phyloP scores from a whole-genome alignment of 1,140 invertebrate species.

The Phthorimaea operculella region DNA sequence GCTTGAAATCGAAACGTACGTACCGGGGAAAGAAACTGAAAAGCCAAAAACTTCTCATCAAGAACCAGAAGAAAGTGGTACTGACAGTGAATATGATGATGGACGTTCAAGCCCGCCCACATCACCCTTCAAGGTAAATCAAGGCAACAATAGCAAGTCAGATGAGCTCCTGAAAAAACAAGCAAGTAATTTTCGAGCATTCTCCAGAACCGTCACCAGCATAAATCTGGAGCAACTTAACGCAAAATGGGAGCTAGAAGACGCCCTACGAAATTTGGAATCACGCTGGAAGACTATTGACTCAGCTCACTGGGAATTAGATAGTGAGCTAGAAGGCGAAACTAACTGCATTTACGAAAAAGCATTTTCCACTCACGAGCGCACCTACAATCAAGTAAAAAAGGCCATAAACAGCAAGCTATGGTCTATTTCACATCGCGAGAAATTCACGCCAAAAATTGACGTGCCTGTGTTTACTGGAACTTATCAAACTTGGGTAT shows the following conservation, averaged over 20 bases:
- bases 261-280: not conserved
- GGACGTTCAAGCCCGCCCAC: too few species aligned
- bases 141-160: not conserved
- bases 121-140: too few species aligned
- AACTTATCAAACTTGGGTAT: not conserved
- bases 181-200: not conserved
- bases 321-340: not conserved
- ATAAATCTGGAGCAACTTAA: not conserved
- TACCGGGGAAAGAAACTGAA: too few species aligned
- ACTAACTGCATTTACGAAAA: not conserved
- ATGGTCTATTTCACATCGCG: not conserved
- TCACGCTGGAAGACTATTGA: not conserved
- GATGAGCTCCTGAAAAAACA: not conserved
- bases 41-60: too few species aligned
- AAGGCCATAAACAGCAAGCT: not conserved
- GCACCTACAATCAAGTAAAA: not conserved
- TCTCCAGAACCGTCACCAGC: not conserved
- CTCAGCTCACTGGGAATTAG: not conserved
- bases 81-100: too few species aligned
- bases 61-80: too few species aligned
- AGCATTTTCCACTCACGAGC: not conserved
- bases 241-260: not conserved
- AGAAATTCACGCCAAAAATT: not conserved
- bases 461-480: not conserved
- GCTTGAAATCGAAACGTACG: too few species aligned